Base-by-base conservation (phyloP, 2,797 vertebrate species). In the Xyrichtys novacula region DNA sequence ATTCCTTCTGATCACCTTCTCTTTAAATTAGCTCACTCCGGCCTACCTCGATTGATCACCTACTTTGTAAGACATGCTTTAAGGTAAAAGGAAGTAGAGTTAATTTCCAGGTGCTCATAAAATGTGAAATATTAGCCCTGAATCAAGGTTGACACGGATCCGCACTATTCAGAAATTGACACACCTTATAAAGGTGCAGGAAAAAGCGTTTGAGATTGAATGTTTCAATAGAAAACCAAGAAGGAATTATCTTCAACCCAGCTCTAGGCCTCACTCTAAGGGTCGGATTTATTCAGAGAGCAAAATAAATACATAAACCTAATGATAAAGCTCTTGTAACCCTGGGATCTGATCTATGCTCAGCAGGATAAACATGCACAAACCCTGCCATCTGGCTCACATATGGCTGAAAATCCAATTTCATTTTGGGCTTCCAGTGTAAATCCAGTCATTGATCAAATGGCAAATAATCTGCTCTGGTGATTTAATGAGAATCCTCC, bases 361-460 rank as follows among this genome's bases (percentile, higher is more conserved):
- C 74, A 79, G 72, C 16, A 9, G 70, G 60, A 76, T 57, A 54
- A 80, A 76, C 62, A 44, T 4, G n/a, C 38, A 76, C 56, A 70
- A 84, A 56, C 52, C 39, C 42, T 19, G 11, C 78, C 78, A 82
- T 83, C 83, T 83, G 81, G 38, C 56, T 73, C 59, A 9, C 73
- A 83, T 79, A 80, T 70, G 67, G 78, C 34, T 65, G 46, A 58
- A 70, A 80, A 75, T 78, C 65, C 34, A n/a, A 60, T 76, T 85
- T 76, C 26, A 65, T 78, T 81, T 83, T 31, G 50, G 56, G 65
- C 31, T 66, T 71, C 38, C 64, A 64, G 68, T 76, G 60, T 57
- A 80, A 84, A 87, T 71, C 67, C 76, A 76, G 46, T 59, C 76
- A 78, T 68, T 83, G 81, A 89, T 83, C 76, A 74, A 54, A 84